Conservation (phyloP, 2,797 vertebrate species). For the Periophthalmus magnuspinnatus region DNA sequence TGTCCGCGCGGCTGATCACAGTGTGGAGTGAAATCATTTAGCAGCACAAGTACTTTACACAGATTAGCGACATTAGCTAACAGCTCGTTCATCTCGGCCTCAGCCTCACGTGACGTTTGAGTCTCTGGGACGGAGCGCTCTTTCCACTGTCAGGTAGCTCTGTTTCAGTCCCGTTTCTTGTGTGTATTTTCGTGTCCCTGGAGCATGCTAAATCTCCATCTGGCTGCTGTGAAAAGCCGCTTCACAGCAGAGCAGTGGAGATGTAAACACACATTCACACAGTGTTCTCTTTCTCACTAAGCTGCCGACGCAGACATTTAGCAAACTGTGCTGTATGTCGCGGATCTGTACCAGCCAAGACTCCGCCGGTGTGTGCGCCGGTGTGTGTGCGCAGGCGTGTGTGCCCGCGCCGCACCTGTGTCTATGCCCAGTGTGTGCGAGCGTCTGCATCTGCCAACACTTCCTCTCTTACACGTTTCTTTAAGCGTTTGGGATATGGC, state of each 20-base stretch:
- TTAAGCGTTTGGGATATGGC: constrained; percentile 59
- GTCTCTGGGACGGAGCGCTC: background rate
- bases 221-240: constrained; percentile 71
- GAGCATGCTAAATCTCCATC: constrained; percentile 72
- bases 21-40: background rate
- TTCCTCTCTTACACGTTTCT: constrained; percentile 58
- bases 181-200: constrained; percentile 67
- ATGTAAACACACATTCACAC: constrained; percentile 76
- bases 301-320: constrained; percentile 74
- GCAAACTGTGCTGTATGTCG: constrained; percentile 73
- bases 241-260: constrained; percentile 73
- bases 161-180: constrained; percentile 53
- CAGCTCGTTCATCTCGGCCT: constrained; percentile 2
- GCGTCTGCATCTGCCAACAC: constrained; percentile 56
- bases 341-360: constrained; percentile 72
- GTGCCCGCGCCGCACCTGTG: constrained; percentile 36
- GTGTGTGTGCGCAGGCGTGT: constrained; percentile 36
- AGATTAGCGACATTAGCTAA: background rate
- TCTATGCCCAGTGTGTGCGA: constrained; percentile 41
- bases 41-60: background rate
- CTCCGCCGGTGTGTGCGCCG: constrained; percentile 46
- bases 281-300: constrained; percentile 73
- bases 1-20: background rate
- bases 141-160: constrained; percentile 16
- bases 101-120: background rate